Conservation (phyloP, 1,140 invertebrate species). For the Heliconius congener region DNA sequence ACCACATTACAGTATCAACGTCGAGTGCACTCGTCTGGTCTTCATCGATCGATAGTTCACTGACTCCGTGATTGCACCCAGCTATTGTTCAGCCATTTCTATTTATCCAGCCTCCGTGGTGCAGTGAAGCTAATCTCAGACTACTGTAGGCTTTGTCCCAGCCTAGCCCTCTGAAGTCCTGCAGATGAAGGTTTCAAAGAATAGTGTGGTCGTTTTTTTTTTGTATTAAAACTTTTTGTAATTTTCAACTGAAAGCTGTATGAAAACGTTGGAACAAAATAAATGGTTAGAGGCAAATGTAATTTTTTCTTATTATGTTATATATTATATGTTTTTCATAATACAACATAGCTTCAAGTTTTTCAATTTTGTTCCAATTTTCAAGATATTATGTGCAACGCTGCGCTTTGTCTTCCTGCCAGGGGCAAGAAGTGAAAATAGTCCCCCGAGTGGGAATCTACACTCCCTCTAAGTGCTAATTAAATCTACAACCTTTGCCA, state of each 20-base stretch:
- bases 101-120: conserved; percentile 10
- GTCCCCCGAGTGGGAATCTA: no score
- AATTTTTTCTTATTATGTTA: no score
- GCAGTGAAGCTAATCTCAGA: background rate
- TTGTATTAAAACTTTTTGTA: background rate
- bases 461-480: no score
- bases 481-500: no score
- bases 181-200: background rate
- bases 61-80: conserved; percentile 29
- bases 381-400: no score
- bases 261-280: background rate
- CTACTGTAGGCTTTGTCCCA: background rate
- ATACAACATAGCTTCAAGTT: no score
- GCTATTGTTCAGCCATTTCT: conserved; percentile 10
- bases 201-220: background rate
- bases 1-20: background rate
- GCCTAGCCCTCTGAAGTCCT: background rate
- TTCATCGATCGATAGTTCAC: conserved; percentile 23
- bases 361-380: no score
- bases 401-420: no score
- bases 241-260: background rate
- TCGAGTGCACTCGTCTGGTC: conserved; percentile 2
- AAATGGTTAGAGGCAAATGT: background rate
- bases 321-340: no score
- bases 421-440: no score